Conservation (phyloP, 2,113 vertebrate genomes). For the Micromys minutus region DNA sequence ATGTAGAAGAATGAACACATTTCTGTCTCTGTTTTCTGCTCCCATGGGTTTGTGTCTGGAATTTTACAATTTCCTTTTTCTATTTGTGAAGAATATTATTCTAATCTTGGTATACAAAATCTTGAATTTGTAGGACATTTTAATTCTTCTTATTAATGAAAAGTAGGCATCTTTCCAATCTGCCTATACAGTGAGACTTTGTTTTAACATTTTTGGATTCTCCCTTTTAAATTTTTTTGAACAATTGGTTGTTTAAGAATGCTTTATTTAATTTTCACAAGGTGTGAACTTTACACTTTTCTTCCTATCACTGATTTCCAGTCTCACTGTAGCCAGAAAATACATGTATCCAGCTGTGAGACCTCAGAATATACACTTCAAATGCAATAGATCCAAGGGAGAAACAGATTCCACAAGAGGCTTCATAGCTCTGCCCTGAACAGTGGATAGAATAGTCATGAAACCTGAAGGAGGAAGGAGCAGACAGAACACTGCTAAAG, state of each 20-base stretch:
- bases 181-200: not conserved
- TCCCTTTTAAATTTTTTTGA: not conserved
- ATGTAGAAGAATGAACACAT: not conserved
- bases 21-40: not conserved
- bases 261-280: not conserved
- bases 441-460: too few species aligned
- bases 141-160: not conserved
- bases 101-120: not conserved
- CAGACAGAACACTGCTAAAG: too few species aligned
- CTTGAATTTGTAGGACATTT: not conserved
- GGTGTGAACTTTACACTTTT: not conserved
- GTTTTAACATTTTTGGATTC: not conserved
- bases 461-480: too few species aligned
- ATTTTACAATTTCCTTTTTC: not conserved
- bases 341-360: not conserved
- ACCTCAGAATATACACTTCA: too few species aligned
- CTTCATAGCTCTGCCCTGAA: too few species aligned
- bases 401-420: too few species aligned
- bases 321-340: not conserved
- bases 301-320: not conserved
- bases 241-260: not conserved
- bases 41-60: not conserved
- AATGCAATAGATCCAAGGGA: too few species aligned
- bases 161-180: not conserved
- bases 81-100: not conserved